Evolutionary conservation across 2,113 vertebrate genomes (phyloP).

Genomic region (Lagopus leucura): DNA sequence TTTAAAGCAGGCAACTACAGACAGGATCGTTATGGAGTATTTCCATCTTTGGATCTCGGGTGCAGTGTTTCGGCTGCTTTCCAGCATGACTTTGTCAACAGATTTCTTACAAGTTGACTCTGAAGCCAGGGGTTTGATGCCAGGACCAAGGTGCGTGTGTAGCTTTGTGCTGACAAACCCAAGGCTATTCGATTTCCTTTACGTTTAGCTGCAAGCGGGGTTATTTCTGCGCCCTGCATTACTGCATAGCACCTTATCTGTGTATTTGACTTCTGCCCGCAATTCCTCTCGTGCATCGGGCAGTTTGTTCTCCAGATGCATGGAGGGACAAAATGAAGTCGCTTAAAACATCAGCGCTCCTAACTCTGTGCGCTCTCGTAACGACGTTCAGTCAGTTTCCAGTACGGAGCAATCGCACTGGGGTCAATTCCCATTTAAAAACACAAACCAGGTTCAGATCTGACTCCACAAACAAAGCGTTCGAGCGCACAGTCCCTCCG

Average conservation of each 20-base stretch:
- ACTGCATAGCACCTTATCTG: background rate
- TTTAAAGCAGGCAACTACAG: background rate
- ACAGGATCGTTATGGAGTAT: rapidly evolving
- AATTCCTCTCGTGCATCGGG: background rate
- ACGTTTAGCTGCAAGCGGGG: background rate
- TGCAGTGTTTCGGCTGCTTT: background rate
- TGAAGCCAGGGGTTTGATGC: background rate
- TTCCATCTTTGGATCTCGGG: background rate
- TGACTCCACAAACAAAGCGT: background rate
- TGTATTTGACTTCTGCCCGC: background rate
- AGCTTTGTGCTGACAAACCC: background rate
- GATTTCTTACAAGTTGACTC: background rate
- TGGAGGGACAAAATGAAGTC: background rate
- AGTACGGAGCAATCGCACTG: too few species aligned
- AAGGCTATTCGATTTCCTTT: background rate
- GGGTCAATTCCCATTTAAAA: background rate
- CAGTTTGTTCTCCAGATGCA: background rate
- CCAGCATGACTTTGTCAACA: background rate
- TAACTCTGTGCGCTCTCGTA: background rate
- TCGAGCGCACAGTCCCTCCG: too few species aligned
- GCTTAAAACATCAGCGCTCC: rapidly evolving
- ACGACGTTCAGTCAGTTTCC: background rate
- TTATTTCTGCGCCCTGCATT: background rate
- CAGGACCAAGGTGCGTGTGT: rapidly evolving
- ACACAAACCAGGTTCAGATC: too few species aligned